phyloP scores from a whole-genome alignment of 2,113 vertebrate species.

The Ciconia boyciana region DNA sequence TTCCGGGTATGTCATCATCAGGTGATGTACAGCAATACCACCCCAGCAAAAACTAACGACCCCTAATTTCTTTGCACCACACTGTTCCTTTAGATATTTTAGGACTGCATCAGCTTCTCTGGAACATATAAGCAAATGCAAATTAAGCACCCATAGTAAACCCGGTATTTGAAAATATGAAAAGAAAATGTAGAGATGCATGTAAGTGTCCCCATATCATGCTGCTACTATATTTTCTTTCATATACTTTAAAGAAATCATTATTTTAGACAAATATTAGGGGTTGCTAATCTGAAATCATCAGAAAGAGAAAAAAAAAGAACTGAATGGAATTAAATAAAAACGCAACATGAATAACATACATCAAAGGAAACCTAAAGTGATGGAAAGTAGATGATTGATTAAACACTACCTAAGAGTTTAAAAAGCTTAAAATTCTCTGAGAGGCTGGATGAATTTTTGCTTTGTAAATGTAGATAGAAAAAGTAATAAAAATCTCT shows the following conservation, averaged over 20 bases:
- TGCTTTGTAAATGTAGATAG: not conserved
- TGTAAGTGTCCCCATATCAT: not conserved
- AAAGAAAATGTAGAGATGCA: not conserved
- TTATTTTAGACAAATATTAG: not conserved
- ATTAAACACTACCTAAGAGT: not conserved
- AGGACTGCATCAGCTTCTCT: slow-evolving; percentile 78
- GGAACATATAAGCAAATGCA: not conserved
- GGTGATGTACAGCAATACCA: slow-evolving; percentile 71
- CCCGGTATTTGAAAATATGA: not conserved
- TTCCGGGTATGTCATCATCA: slow-evolving; percentile 71
- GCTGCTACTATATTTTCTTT: not conserved
- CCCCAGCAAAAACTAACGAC: slow-evolving; percentile 82
- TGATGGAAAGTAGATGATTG: not conserved
- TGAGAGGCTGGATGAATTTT: not conserved
- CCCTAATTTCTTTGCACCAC: slow-evolving; percentile 65
- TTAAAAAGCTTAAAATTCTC: not conserved
- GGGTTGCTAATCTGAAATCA: not conserved
- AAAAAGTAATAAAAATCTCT: not conserved
- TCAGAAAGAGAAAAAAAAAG: not conserved
- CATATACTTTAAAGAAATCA: not conserved
- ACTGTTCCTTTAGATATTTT: slow-evolving; percentile 74
- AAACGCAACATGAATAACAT: not conserved
- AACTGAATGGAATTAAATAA: not conserved
- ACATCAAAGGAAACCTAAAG: not conserved
- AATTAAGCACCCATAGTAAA: not conserved